Percentiles rank a stretch among this genome's conserved stretches.
Conservation (phyloP, 2,888 invertebrate species). For the Clunio marinus region DNA sequence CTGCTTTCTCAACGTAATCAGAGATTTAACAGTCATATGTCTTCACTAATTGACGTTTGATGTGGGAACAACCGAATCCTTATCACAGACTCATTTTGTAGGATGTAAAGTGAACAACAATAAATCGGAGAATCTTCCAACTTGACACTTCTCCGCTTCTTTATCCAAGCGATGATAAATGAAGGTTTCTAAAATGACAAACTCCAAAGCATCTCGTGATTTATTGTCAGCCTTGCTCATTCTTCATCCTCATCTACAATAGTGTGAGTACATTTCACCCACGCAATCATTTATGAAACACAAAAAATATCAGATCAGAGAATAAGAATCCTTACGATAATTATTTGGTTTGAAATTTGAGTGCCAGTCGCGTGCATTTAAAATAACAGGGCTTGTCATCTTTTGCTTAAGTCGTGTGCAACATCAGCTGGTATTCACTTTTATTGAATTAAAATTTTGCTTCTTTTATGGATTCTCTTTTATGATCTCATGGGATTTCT, state of each 20-base stretch:
- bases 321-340: conserved; percentile 4
- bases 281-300: neutral
- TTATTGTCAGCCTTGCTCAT: too few species aligned
- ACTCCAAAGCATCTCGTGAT: too few species aligned
- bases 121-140: too few species aligned
- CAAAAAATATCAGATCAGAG: neutral
- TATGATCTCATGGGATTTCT: neutral
- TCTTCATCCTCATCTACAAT: too few species aligned
- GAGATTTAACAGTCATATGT: conserved; percentile 17
- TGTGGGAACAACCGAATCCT: conserved; percentile 17
- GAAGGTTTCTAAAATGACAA: too few species aligned
- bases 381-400: conserved; percentile 31
- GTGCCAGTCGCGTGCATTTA: conserved; percentile 30
- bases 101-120: too few species aligned
- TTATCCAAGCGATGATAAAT: too few species aligned
- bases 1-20: neutral
- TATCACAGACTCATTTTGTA: neutral
- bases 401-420: conserved; percentile 28
- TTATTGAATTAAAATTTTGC: conserved; percentile 33
- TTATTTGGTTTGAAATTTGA: conserved; percentile 24
- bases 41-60: conserved; percentile 29
- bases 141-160: too few species aligned
- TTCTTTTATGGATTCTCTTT: conserved; percentile 32
- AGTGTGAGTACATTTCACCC: too few species aligned
- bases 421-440: conserved; percentile 34